Percentiles rank a stretch among this genome's conserved stretches.
Conservation (phyloP, 2,888 invertebrate species). For the Ormyrus thymus region DNA sequence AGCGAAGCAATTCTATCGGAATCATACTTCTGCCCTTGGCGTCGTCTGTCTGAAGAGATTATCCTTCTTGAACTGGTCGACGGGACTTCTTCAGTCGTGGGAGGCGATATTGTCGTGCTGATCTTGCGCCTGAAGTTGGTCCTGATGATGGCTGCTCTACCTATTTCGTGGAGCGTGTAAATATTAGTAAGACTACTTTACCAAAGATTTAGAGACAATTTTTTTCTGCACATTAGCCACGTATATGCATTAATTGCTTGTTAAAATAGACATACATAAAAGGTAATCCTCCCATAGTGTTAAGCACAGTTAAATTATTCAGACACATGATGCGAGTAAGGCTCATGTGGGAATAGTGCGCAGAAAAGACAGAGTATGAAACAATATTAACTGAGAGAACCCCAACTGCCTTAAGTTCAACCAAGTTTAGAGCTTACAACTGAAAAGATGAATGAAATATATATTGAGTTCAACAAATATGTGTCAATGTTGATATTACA, state of each 20-base stretch:
- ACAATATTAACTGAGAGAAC: conserved; percentile 39
- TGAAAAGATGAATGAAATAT: conserved; percentile 32
- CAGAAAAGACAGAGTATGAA: conserved; percentile 42
- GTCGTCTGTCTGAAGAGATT: conserved; percentile 59
- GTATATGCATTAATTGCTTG: conserved; percentile 51
- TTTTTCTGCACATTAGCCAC: conserved; percentile 52
- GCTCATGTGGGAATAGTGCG: conserved; percentile 35
- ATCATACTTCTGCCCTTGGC: conserved; percentile 59
- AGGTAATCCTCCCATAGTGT: conserved; percentile 33
- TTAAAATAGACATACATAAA: conserved; percentile 40
- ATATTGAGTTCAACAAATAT: conserved; percentile 29
- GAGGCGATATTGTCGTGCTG: conserved; percentile 71
- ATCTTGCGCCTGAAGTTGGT: conserved; percentile 67
- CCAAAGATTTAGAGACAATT: conserved; percentile 9
- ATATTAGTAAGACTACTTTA: conserved; percentile 46
- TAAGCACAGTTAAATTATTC: conserved; percentile 46
- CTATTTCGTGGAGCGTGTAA: conserved; percentile 60
- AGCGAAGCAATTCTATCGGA: conserved; percentile 50
- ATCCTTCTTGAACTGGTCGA: conserved; percentile 63
- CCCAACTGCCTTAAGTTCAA: conserved; percentile 20
- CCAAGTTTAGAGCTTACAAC: conserved; percentile 25
- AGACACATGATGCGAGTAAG: conserved; percentile 12
- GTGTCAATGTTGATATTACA: conserved; percentile 40
- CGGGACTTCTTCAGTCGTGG: conserved; percentile 58
- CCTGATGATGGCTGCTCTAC: conserved; percentile 67